Evolutionary conservation across 1,140 invertebrate genomes (phyloP).

Genomic region (Dufourea novaeangliae): DNA sequence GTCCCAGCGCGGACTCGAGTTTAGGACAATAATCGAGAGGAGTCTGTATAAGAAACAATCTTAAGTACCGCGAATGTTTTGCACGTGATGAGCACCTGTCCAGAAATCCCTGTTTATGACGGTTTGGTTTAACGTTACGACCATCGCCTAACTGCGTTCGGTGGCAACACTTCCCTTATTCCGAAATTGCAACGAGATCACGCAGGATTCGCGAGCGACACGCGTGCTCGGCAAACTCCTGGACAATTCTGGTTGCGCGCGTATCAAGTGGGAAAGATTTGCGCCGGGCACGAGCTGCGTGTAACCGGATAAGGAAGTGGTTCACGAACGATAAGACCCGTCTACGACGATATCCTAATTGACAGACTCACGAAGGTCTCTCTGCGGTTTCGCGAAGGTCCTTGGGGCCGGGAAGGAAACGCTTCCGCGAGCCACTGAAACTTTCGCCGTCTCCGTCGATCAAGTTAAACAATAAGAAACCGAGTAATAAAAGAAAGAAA

Average conservation of each 20-base stretch:
- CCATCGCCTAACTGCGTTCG: no score
- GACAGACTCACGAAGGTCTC: neutral
- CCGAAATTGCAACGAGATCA: no score
- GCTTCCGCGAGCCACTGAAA: neutral
- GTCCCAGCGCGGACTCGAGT: no score
- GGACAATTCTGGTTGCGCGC: conserved; percentile 16
- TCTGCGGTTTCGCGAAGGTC: conserved; percentile 2
- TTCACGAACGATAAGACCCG: conserved; percentile 52
- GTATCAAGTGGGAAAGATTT: conserved; percentile 56
- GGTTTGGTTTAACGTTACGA: no score
- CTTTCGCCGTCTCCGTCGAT: neutral
- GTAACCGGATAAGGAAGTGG: conserved; percentile 62
- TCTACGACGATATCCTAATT: conserved; percentile 29
- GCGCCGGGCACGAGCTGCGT: conserved; percentile 44
- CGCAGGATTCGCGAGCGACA: neutral
- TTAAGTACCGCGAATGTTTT: no score
- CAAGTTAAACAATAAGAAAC: neutral
- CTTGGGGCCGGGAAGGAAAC: neutral
- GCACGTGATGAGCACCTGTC: no score
- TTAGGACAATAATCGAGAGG: no score
- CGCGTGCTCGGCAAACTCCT: conserved; percentile 1
- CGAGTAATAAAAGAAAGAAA: neutral
- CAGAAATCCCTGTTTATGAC: no score
- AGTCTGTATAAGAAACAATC: no score
- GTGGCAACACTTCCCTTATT: no score